Conservation (phyloP, 2,797 vertebrate species). For the Lutra lutra region DNA sequence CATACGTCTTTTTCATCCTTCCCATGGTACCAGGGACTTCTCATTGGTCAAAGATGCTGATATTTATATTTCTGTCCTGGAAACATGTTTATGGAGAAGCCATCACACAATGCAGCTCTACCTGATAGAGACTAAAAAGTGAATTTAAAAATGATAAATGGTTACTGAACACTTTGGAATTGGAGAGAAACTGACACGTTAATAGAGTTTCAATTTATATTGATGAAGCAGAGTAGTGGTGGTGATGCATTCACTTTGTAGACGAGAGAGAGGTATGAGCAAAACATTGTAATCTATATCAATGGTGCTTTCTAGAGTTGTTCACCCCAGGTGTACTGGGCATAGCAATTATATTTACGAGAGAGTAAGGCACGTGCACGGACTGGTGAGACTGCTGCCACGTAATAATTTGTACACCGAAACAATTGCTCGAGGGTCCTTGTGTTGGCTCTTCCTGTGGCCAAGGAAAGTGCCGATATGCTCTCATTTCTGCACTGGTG, state of each 20-base stretch:
- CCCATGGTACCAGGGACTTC: neutral
- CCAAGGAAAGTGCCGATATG: neutral
- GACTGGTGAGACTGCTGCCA: neutral
- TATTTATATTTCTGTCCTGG: neutral
- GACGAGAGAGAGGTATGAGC: neutral
- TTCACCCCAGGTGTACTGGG: neutral
- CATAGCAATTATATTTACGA: neutral
- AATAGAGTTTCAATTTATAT: neutral
- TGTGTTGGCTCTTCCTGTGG: neutral
- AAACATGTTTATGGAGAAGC: neutral
- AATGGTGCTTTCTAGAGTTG: neutral
- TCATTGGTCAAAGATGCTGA: neutral
- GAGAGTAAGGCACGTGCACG: neutral
- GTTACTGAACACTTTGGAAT: neutral
- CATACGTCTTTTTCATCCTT: neutral
- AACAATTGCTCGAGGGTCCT: neutral
- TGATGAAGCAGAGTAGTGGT: neutral
- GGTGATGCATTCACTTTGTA: neutral
- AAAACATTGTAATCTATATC: neutral
- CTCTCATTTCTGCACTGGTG: neutral
- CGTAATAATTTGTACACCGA: neutral
- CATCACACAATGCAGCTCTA: constrained; percentile 28
- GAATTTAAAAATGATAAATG: neutral
- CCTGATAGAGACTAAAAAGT: neutral
- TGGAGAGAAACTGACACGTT: neutral